Evolutionary conservation across 2,888 invertebrate species (phyloP).

Genomic region (Miltochrista miniata): DNA sequence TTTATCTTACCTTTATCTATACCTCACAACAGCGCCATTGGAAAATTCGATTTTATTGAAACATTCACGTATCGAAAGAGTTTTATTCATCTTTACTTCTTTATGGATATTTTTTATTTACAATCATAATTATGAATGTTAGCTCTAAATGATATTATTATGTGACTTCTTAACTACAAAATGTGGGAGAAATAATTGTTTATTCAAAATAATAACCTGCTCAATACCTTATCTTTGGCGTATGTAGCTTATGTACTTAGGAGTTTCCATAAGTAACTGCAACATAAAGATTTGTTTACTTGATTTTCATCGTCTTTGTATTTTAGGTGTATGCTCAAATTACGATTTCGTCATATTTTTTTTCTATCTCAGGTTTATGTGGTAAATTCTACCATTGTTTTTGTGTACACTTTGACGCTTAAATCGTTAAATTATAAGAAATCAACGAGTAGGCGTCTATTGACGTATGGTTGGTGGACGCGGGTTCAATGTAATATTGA

Average conservation of each 20-base stretch:
- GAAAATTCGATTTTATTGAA: constrained; percentile 10
- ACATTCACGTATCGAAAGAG: not conserved
- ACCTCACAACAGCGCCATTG: constrained; percentile 41
- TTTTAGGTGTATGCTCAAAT: not conserved
- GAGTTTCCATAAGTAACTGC: constrained; percentile 6
- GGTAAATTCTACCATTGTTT: not conserved
- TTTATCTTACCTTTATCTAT: constrained; percentile 55
- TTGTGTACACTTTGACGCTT: not conserved
- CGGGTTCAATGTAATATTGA: constrained; percentile 84
- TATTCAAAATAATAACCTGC: constrained; percentile 17
- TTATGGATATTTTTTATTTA: not conserved
- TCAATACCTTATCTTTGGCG: constrained; percentile 29
- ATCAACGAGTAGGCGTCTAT: constrained; percentile 72
- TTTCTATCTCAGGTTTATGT: not conserved
- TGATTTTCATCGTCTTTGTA: not conserved
- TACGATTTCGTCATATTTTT: not conserved
- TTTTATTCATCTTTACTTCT: not conserved
- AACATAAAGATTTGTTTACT: constrained; percentile 8
- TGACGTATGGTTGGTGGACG: constrained; percentile 79
- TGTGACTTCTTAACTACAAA: not conserved
- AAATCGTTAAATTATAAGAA: constrained; percentile 24
- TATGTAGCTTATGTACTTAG: constrained; percentile 3
- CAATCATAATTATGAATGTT: too few species aligned
- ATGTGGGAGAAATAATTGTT: not conserved
- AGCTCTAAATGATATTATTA: too few species aligned